These are phyloP conservation scores for Eudemis profundana DNA, from an alignment of 2,888 invertebrate species.

Conservation along the genomic window DNA sequence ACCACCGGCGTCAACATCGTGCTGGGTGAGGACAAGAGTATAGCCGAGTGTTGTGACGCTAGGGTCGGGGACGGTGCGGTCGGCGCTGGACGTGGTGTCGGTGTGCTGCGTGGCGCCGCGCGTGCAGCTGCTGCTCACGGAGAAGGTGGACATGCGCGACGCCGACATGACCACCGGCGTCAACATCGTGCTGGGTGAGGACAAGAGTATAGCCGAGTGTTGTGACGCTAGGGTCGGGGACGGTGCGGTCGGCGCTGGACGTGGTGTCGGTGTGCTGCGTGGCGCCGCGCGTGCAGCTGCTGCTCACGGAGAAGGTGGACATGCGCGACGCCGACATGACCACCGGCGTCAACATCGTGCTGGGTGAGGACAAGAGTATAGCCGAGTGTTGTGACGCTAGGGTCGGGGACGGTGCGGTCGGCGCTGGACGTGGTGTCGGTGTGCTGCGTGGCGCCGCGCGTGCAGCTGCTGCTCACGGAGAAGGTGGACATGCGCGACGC, in stretches of 20 bases:
- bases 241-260: conserved; percentile 92
- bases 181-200: too few species aligned
- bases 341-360: conserved; percentile 92
- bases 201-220: too few species aligned
- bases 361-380: conserved; percentile 88
- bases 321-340: conserved; percentile 91
- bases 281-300: conserved; percentile 91
- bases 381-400: too few species aligned
- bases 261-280: conserved; percentile 95
- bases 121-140: too few species aligned
- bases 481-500: conserved; percentile 91
- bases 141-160: too few species aligned
- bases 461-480: conserved; percentile 90
- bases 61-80: too few species aligned
- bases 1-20: conserved; percentile 30
- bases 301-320: conserved; percentile 91
- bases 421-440: conserved; percentile 93
- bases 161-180: too few species aligned
- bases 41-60: background rate
- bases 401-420: conserved; percentile 55
- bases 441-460: conserved; percentile 95
- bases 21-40: background rate
- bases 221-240: conserved; percentile 82
- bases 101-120: too few species aligned
- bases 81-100: too few species aligned